A percentile compares a stretch with the other conserved stretches of the same genome.
phyloP scores from a whole-genome alignment of 1,140 invertebrate genomes.

The Macrosteles quadrilineatus region DNA sequence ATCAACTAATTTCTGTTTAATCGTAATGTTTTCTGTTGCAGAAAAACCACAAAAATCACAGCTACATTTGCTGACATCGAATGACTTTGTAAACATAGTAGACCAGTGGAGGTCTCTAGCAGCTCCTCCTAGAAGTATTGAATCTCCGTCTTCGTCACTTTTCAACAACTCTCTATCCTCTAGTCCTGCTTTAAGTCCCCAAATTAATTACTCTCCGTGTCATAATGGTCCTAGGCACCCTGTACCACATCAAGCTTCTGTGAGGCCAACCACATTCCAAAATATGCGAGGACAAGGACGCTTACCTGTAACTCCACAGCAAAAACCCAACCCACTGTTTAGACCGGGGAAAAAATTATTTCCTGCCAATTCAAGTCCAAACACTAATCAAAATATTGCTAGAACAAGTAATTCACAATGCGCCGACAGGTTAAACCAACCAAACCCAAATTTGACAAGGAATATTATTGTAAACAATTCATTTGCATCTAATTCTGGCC shows the following conservation, averaged over 20 bases:
- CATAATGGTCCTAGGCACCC: not conserved
- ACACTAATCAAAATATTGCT: too few relatives aligned
- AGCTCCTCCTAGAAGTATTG: not conserved
- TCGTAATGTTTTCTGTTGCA: not conserved
- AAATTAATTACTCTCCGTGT: not conserved
- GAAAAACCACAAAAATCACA: not conserved
- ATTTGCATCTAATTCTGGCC: too few relatives aligned
- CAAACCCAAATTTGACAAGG: too few relatives aligned
- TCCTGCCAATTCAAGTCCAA: too few relatives aligned
- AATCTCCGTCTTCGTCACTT: not conserved
- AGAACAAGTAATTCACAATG: too few relatives aligned
- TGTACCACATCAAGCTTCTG: not conserved
- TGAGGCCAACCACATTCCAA: not conserved
- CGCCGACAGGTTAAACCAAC: too few relatives aligned
- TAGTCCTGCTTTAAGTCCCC: not conserved
- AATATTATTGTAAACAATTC: too few relatives aligned
- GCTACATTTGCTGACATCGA: not conserved
- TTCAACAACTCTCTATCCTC: not conserved
- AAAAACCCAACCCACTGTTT: too few relatives aligned
- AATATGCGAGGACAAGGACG: not conserved
- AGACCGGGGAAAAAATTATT: too few relatives aligned
- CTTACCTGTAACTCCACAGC: too few relatives aligned
- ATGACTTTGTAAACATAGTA: not conserved
- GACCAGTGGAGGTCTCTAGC: not conserved
- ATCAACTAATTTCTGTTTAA: too few relatives aligned